A percentile compares a stretch with the other conserved stretches of the same genome.
phyloP scores from a whole-genome alignment of 2,113 vertebrate genomes.

The Lontra canadensis region DNA sequence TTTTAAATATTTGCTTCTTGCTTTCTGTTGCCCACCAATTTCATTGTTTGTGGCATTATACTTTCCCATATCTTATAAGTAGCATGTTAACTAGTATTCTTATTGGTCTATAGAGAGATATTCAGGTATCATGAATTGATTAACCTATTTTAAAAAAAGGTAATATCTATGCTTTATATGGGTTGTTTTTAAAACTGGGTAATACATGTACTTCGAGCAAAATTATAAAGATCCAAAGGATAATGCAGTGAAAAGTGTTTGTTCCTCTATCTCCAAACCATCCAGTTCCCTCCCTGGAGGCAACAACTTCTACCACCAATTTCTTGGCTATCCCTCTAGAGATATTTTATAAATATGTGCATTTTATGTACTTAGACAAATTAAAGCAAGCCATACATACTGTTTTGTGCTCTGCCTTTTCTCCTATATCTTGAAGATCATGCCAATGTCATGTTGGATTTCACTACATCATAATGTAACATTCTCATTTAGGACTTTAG shows the following conservation, averaged over 20 bases:
- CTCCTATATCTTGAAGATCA: neutral
- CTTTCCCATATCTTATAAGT: neutral
- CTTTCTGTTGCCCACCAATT: neutral
- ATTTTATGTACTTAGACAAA: neutral
- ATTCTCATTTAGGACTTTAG: neutral
- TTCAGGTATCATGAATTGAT: neutral
- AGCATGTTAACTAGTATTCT: neutral
- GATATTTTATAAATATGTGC: neutral
- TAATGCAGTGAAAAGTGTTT: neutral
- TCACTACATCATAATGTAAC: neutral
- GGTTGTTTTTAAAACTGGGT: neutral
- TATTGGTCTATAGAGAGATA: neutral
- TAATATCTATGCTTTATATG: neutral
- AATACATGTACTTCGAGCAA: neutral
- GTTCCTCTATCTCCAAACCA: neutral
- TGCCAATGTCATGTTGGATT: neutral
- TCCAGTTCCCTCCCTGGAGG: neutral
- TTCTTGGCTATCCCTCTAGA: neutral
- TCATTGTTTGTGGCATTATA: neutral
- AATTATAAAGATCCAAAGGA: neutral
- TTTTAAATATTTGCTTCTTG: conserved; percentile 23
- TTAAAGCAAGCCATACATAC: neutral
- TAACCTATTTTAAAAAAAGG: neutral
- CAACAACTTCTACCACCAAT: neutral
- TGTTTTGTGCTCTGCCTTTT: neutral